These are phyloP conservation scores for Aptenodytes forsteri DNA, from an alignment of 2,113 vertebrate species.

Conservation along the genomic window DNA sequence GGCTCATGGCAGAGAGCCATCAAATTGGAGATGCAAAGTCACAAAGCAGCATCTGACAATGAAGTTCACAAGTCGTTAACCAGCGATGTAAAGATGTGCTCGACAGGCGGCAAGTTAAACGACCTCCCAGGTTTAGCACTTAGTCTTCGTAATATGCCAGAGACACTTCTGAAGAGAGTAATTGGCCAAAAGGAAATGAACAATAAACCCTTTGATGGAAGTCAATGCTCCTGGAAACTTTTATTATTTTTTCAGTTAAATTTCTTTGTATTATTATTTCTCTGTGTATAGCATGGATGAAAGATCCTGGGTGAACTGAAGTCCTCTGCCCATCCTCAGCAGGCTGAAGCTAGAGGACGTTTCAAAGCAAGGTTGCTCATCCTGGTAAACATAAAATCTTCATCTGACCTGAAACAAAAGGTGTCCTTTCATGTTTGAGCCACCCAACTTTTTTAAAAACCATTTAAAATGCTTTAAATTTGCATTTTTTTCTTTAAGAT, in stretches of 20 bases:
- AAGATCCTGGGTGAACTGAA: not conserved
- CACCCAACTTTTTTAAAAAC: not conserved
- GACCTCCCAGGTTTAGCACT: constrained; percentile 11
- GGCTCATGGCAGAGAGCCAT: constrained; percentile 23
- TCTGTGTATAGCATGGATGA: not conserved
- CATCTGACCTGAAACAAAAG: not conserved
- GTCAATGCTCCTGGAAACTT: not conserved
- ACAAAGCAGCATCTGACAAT: constrained; percentile 22
- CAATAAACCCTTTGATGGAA: not conserved
- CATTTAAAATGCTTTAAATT: constrained; percentile 43
- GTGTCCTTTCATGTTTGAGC: constrained; percentile 7
- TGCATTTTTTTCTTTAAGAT: constrained; percentile 33
- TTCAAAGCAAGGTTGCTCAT: not conserved
- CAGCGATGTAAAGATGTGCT: constrained; percentile 30
- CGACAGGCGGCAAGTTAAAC: constrained; percentile 38
- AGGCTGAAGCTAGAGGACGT: not conserved
- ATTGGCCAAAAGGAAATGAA: not conserved
- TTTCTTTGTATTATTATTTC: not conserved
- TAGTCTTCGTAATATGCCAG: not conserved
- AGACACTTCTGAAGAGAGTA: not conserved
- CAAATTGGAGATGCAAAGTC: not conserved
- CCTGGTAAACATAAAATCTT: not conserved
- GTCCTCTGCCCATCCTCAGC: not conserved
- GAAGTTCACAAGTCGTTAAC: constrained; percentile 10
- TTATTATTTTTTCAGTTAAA: not conserved